Percentiles rank a stretch among this genome's conserved stretches.
Conservation (phyloP, 2,888 invertebrate genomes). For the Pterobdella sp. region DNA sequence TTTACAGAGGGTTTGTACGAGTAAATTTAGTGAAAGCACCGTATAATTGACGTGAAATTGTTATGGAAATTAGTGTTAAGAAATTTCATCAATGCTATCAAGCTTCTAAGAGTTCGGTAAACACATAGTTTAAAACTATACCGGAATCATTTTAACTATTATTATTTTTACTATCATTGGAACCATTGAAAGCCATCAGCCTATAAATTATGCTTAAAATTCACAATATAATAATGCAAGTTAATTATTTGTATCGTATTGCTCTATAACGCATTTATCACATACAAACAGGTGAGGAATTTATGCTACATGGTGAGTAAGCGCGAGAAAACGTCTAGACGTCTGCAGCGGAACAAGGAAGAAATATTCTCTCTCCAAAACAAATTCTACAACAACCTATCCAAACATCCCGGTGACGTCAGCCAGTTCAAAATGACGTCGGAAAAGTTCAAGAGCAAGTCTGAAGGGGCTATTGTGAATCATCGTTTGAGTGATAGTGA, state of each 20-base stretch:
- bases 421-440: background rate
- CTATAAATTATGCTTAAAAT: too few species aligned
- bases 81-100: too few species aligned
- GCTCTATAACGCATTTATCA: background rate
- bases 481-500: conserved; percentile 21
- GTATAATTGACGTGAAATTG: background rate
- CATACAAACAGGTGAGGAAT: conserved; percentile 64
- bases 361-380: conserved; percentile 68
- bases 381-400: background rate
- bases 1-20: conserved; percentile 67
- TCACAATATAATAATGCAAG: too few species aligned
- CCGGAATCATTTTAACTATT: too few species aligned
- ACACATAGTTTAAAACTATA: too few species aligned
- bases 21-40: background rate
- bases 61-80: background rate
- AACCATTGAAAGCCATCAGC: too few species aligned
- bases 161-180: too few species aligned
- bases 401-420: background rate
- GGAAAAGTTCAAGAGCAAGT: background rate
- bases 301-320: conserved; percentile 94
- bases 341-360: conserved; percentile 69
- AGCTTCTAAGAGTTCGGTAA: too few species aligned
- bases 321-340: conserved; percentile 58
- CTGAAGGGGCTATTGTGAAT: background rate
- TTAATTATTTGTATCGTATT: too few species aligned